Evolutionary conservation across 2,797 vertebrate species (phyloP).

Genomic region (Glossophaga mutica): DNA sequence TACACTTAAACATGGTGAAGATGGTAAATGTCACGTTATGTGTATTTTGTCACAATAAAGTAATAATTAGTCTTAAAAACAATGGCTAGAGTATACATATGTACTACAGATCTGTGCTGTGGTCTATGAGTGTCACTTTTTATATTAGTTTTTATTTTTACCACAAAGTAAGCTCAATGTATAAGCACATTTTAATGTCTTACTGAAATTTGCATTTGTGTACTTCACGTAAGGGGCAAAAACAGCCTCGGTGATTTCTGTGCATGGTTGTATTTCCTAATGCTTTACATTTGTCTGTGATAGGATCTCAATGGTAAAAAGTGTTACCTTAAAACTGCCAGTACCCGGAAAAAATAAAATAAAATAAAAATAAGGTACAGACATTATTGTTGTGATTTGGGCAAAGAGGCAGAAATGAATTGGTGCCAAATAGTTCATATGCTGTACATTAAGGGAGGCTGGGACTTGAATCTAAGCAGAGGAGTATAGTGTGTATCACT

Average conservation of each 20-base stretch:
- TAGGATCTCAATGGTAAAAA: background rate
- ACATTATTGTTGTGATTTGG: background rate
- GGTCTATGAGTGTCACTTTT: background rate
- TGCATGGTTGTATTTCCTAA: background rate
- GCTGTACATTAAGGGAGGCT: background rate
- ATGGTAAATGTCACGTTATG: too few relatives aligned
- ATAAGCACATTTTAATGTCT: background rate
- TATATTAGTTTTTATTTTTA: background rate
- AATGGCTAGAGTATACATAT: background rate
- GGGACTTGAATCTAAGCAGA: conserved; percentile 39
- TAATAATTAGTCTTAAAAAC: background rate
- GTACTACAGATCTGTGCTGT: background rate
- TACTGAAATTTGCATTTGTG: background rate
- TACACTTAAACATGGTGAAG: too few relatives aligned
- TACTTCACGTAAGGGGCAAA: background rate
- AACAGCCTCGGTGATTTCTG: background rate
- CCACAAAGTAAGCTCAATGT: background rate
- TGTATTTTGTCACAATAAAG: too few relatives aligned
- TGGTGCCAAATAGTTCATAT: background rate
- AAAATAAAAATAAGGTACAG: background rate
- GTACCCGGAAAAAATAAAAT: background rate
- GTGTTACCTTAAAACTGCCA: background rate
- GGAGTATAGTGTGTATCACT: background rate
- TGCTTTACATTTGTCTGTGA: background rate
- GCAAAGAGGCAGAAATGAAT: conserved; percentile 28